Evolutionary conservation across 2,113 vertebrate species (phyloP), one percentile per base, ranked within the genome.

Genomic region (Gambusia holbrooki): DNA sequence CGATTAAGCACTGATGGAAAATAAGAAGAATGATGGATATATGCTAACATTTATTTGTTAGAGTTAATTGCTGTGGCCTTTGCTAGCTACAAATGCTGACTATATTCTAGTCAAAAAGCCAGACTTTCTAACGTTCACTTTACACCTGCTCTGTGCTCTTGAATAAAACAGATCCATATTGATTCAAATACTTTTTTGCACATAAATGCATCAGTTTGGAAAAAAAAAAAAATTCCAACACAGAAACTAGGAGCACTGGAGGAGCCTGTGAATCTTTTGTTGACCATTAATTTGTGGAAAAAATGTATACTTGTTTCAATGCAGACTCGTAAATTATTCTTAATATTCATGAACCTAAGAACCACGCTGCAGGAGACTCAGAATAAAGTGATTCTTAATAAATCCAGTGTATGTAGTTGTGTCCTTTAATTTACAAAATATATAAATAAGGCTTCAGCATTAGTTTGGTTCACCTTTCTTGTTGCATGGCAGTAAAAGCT

Each of bases 401-500:
- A n/a, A 58, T 22, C 5, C 8, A 58, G 22, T n/a, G 19, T 58
- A 3, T 3, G 2, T 58, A 7, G 2, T n/a, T 54, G 6, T 25
- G 51, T 9, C 22, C 51, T 54, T 54, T 9, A 54, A 54, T 10
- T 15, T 15, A 17, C 15, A 45, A 54, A 25, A 22, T 2, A 51
- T 51, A 51, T 25, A 22, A 25, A 25, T 54, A 54, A 54, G 25
- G 2, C 48, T 64, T 32, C 75, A 84, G 78, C 88, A 85, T 73
- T 83, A 95, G 83, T 45, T 27, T 88, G 87, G 92, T 79, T 92
- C 93, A 96, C 92, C 94, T 94, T 96, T 96, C 92, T 91, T 1
- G 86, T 95, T 95, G 91, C 92, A 85, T 93, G 96, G 94, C 92
- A 93, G 93, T 51, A 76, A 89, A 88, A 94, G 93, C 93, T 94